Base-by-base conservation (phyloP, 2,888 invertebrate species). In the Xestia ashworthii region DNA sequence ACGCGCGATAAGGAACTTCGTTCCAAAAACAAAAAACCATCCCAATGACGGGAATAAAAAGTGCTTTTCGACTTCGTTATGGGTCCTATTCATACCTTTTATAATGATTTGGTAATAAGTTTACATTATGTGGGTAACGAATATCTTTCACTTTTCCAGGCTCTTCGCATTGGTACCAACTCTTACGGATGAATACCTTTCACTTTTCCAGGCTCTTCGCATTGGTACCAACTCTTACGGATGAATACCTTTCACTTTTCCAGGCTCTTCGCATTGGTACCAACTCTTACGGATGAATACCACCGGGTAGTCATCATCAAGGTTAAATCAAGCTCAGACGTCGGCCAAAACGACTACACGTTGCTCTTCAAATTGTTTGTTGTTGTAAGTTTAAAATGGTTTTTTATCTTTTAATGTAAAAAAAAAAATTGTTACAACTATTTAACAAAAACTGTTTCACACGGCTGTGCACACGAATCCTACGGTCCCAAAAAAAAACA, bases 111-210 rank as follows among this genome's bases (percentile, higher is more conserved):
- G n/a, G 5, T 55, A n/a, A n/a, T 55, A 55, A 12, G 8, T 55
- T 55, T 8, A n/a, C 12, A 25, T 11, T n/a, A 55, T 3, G 11
- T 25, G 25, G 16, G 14, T 32, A 19, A 60, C 60, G 16, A 4
- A 3, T 50, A 0, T 32, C 0, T 16, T 44, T 41, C 41, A n/a
- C n/a, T n/a, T 70, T 76, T 46, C 8, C 44, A 85, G 85, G 8
- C 3, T 73, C 14, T 66, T 87, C 0, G 72, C 58, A 1, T 8
- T 85, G 1, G 38, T 87, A 0, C 87, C 87, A 50, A 68, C n/a
- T 0, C 74, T 85, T 16, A 85, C 85, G 3, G 55, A 87, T 0
- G 85, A 85, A 16, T 75, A 78, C 38, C 76, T n/a, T n/a, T n/a
- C n/a, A n/a, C n/a, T n/a, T 70, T 76, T 46, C 8, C 44, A 85